Base-by-base conservation (phyloP, 2,888 invertebrate species). In the Habroteleia sp. region DNA sequence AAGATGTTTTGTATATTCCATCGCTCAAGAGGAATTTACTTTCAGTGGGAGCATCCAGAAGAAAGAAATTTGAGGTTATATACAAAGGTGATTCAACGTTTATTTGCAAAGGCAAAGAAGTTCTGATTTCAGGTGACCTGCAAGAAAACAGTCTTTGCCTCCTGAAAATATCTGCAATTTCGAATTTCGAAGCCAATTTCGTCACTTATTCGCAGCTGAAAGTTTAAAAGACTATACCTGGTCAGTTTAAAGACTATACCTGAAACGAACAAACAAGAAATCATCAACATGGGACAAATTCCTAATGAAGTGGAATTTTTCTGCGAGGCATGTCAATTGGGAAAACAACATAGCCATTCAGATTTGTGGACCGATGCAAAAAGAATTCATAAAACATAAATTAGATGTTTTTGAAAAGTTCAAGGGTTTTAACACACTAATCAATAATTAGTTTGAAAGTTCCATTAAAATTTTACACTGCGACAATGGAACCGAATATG, bases 291-390 rank as follows among this genome's bases (percentile, higher is more conserved):
- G 10, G n/a, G 29, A 13, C 3, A 14, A 14, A 41, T 37, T 11
- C 6, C 16, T 33, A 25, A 35, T 13, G 16, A 41, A 11, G 1
- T 11, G 14, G 37, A 74, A 7, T 71, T 74, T 11, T 44, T 74
- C 14, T 71, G 77, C n/a, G 41, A 77, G 11, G 41, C 69, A 0
- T 74, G 66, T 20, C 60, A 71, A 14, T 17, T 62, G 0, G 56
- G 48, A 3, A 66, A 74, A 20, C 42, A 46, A 5, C 62, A 74
- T 27, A 54, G 69, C n/a, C 76, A 79, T 14, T 66, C 76, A 0
- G 77, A 80, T 33, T 73, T 80, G 78, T 71, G 78, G 77, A 7
- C 77, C 79, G 4, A 78, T 80, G 76, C 39, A 63, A n/a, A 46
- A 46, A 13, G 56, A 72, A 52, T 78, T 79, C 42, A 29, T 79